phyloP scores from a whole-genome alignment of 2,113 vertebrate species.

The Xenopus borealis region DNA sequence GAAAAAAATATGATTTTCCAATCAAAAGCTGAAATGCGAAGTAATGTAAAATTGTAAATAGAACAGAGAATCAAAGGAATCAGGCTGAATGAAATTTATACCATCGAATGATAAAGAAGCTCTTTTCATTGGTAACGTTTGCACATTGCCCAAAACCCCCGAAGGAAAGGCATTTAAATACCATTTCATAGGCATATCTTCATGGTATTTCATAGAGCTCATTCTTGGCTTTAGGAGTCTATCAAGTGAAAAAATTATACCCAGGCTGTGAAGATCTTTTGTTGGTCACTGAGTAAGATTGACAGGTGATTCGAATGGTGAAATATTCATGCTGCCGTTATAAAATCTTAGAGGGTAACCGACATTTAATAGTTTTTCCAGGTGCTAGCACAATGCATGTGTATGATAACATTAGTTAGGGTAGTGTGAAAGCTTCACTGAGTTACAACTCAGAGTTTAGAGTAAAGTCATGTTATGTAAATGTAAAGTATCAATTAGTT shows the following conservation, averaged over 20 bases:
- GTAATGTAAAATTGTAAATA: slow-evolving; percentile 45
- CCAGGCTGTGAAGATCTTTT: not conserved
- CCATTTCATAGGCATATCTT: slow-evolving; percentile 24
- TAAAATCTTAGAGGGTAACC: slow-evolving; percentile 17
- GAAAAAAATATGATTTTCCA: slow-evolving; percentile 47
- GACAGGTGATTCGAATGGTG: slow-evolving; percentile 21
- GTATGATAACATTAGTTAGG: too few species aligned
- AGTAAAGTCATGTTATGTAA: too few species aligned
- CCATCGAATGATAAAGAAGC: not conserved
- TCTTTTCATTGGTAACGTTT: slow-evolving; percentile 37
- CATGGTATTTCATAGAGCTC: slow-evolving; percentile 11
- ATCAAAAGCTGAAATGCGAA: slow-evolving; percentile 31
- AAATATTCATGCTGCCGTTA: slow-evolving; percentile 27
- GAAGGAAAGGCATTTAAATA: slow-evolving; percentile 30
- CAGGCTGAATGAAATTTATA: slow-evolving; percentile 37
- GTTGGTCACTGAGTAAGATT: slow-evolving; percentile 10
- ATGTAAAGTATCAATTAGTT: too few species aligned
- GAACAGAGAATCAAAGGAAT: slow-evolving; percentile 46
- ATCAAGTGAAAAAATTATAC: slow-evolving; percentile 14
- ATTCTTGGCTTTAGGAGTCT: slow-evolving; percentile 9
- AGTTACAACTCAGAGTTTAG: too few species aligned
- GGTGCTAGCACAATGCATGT: too few species aligned
- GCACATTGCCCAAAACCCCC: slow-evolving; percentile 5
- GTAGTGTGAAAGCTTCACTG: too few species aligned
- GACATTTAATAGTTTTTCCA: not conserved